Conservation (phyloP, 2,113 vertebrate species). For the Apeltes quadracus region DNA sequence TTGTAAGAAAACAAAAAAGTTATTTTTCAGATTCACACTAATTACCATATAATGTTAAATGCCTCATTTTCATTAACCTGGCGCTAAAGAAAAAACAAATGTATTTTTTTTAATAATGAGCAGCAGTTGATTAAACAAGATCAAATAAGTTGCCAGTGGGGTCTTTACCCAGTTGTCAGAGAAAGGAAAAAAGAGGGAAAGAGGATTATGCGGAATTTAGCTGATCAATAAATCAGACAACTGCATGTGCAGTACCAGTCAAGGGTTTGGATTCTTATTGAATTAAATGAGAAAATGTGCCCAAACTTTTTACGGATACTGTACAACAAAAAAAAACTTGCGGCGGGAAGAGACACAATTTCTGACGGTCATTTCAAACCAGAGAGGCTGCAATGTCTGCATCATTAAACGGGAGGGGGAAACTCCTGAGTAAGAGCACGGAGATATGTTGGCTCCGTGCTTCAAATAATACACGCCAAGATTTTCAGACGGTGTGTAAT, state of each 20-base stretch:
- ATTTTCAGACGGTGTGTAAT: slow-evolving; percentile 48
- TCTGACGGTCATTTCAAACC: background rate
- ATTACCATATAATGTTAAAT: background rate
- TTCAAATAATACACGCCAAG: slow-evolving; percentile 40
- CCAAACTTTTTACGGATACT: too few species aligned
- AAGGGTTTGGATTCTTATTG: too few species aligned
- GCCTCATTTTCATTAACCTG: too few species aligned
- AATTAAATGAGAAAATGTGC: too few species aligned
- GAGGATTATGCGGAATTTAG: background rate
- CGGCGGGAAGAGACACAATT: background rate
- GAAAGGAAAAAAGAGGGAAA: background rate
- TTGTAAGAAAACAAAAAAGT: too few species aligned
- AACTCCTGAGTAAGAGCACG: slow-evolving; percentile 36
- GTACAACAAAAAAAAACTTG: background rate
- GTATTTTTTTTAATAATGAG: background rate
- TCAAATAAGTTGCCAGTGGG: background rate
- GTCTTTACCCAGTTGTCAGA: background rate
- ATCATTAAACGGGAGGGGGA: slow-evolving; percentile 35
- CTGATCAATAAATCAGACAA: background rate
- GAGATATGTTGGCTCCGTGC: slow-evolving; percentile 7
- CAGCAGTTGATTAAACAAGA: background rate
- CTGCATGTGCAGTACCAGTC: too few species aligned
- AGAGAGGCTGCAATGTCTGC: background rate
- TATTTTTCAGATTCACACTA: too few species aligned
- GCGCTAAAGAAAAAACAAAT: too few species aligned